phyloP scores from a whole-genome alignment of 2,888 invertebrate species.

The Cabera pusaria region DNA sequence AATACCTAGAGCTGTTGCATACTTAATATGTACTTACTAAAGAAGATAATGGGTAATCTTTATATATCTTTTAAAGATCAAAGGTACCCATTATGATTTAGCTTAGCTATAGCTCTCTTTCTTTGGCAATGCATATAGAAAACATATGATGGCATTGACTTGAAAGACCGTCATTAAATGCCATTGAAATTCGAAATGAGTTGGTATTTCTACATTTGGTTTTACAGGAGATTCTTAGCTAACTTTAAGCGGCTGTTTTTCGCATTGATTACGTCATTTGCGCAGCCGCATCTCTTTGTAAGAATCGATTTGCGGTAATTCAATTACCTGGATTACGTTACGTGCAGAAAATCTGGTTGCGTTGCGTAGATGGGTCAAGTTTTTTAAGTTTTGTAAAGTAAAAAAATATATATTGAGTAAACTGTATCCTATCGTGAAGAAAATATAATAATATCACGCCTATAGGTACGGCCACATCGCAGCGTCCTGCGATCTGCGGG shows the following conservation, averaged over 20 bases:
- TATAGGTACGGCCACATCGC: too few species aligned
- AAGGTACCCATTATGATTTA: too few species aligned
- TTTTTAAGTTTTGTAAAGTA: too few species aligned
- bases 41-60: too few species aligned
- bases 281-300: constrained; percentile 15
- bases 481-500: too few species aligned
- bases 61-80: too few species aligned
- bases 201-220: neutral
- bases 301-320: constrained; percentile 27
- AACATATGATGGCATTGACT: constrained; percentile 2
- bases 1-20: neutral
- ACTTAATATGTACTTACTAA: too few species aligned
- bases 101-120: neutral
- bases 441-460: too few species aligned
- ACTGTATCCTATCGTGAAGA: too few species aligned
- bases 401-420: too few species aligned
- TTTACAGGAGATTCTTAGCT: constrained; percentile 6
- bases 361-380: too few species aligned
- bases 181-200: constrained; percentile 1
- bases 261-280: constrained; percentile 17
- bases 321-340: constrained; percentile 20
- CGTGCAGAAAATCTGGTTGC: constrained; percentile 23
- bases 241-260: constrained; percentile 6
- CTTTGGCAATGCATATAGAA: neutral
- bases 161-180: neutral